Evolutionary conservation across 35 echinoderm and acorn worm genomes (phyloP).

Genomic region (Anneissia japonica): DNA sequence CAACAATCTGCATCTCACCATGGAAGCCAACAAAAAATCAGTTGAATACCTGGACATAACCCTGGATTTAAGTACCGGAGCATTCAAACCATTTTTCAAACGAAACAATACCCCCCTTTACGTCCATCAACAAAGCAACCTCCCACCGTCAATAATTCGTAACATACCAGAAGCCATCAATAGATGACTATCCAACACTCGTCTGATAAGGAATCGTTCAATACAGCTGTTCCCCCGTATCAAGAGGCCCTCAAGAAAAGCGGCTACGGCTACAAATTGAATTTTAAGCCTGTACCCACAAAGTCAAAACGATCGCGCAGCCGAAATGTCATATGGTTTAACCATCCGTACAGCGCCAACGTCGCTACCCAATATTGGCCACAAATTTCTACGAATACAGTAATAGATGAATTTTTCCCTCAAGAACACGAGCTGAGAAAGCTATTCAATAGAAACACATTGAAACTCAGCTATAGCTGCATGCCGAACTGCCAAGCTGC

Average conservation of each 20-base stretch:
- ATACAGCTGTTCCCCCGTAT: neutral
- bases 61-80: too few relatives aligned
- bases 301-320: neutral
- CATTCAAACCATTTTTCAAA: too few relatives aligned
- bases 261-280: neutral
- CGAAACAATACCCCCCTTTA: too few relatives aligned
- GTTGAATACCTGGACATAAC: neutral
- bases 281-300: neutral
- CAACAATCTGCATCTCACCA: neutral
- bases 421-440: neutral
- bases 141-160: neutral
- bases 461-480: too few relatives aligned
- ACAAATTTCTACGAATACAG: neutral
- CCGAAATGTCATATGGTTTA: slow-evolving; percentile 4
- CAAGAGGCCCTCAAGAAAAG: neutral
- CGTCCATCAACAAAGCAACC: neutral
- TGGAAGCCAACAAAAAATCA: neutral
- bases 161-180: neutral
- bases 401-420: slow-evolving; percentile 8
- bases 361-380: neutral
- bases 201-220: neutral
- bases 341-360: neutral
- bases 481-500: neutral
- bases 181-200: neutral
- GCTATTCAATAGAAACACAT: neutral